Conservation (phyloP, 2,888 invertebrate genomes). For the Plebejus argus region DNA sequence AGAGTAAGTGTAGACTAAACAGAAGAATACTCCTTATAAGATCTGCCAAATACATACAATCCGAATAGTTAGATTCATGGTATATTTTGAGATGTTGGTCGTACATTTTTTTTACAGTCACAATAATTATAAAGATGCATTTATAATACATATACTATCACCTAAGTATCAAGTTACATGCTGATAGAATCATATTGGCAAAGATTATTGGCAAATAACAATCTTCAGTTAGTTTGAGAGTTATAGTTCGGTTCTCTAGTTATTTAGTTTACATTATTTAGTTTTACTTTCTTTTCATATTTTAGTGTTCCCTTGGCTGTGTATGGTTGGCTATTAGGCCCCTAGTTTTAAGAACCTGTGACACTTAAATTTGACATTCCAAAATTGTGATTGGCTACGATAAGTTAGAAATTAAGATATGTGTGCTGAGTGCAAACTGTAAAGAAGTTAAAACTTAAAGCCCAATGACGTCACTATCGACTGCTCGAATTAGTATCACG, state of each 20-base stretch:
- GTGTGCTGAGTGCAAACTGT: neutral
- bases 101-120: neutral
- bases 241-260: neutral
- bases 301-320: constrained; percentile 8
- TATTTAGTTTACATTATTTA: neutral
- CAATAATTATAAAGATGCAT: neutral
- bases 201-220: neutral
- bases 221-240: neutral
- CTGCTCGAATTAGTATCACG: no score
- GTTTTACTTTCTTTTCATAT: neutral
- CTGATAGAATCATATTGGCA: neutral
- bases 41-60: neutral
- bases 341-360: neutral
- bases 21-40: neutral
- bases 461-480: neutral
- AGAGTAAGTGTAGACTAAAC: neutral
- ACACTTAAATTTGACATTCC: constrained; percentile 34
- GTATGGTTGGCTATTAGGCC: neutral
- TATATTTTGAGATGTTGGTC: neutral
- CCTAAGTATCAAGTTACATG: neutral
- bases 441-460: constrained; percentile 44
- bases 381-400: constrained; percentile 20
- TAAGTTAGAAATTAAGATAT: constrained; percentile 2
- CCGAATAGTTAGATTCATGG: neutral
- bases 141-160: neutral